Percentiles rank a stretch among this genome's conserved stretches.
phyloP scores from a whole-genome alignment of 2,797 vertebrate genomes.

The Yasuhikotakia modesta region DNA sequence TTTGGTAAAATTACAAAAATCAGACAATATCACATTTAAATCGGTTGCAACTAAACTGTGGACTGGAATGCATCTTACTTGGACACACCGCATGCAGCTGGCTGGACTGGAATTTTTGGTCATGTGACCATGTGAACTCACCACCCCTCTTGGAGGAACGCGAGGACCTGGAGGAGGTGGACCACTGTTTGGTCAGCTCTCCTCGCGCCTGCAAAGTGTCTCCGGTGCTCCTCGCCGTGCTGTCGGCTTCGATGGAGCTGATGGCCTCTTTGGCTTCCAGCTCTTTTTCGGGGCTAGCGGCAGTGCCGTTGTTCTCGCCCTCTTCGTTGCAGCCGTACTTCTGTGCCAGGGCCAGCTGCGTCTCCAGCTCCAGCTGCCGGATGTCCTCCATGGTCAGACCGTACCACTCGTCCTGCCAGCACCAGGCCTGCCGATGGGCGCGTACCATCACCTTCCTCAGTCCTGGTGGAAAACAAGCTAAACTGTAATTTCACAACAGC shows the following conservation, averaged over 20 bases:
- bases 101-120: too few species aligned
- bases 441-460: slow-evolving; percentile 96
- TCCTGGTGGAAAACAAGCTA: slow-evolving; percentile 69
- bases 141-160: slow-evolving; percentile 94
- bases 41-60: too few species aligned
- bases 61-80: too few species aligned
- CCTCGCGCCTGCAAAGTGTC: slow-evolving; percentile 79
- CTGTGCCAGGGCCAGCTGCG: slow-evolving; percentile 91
- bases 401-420: slow-evolving; percentile 98
- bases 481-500: neutral
- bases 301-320: slow-evolving; percentile 73
- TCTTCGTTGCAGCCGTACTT: slow-evolving; percentile 88
- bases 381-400: slow-evolving; percentile 97
- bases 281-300: slow-evolving; percentile 74
- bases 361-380: slow-evolving; percentile 92
- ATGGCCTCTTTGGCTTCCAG: slow-evolving; percentile 73
- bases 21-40: too few species aligned
- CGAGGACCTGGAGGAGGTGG: slow-evolving; percentile 93
- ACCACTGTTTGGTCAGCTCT: slow-evolving; percentile 96
- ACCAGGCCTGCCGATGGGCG: slow-evolving; percentile 97
- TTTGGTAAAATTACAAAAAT: too few species aligned
- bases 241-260: slow-evolving; percentile 75
- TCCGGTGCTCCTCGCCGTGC: slow-evolving; percentile 57
- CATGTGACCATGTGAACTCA: slow-evolving; percentile 61
- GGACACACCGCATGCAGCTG: too few species aligned